Percentiles rank a stretch among this genome's conserved stretches.
Conservation (phyloP, 1,140 invertebrate species). For the Danaus melanippus region DNA sequence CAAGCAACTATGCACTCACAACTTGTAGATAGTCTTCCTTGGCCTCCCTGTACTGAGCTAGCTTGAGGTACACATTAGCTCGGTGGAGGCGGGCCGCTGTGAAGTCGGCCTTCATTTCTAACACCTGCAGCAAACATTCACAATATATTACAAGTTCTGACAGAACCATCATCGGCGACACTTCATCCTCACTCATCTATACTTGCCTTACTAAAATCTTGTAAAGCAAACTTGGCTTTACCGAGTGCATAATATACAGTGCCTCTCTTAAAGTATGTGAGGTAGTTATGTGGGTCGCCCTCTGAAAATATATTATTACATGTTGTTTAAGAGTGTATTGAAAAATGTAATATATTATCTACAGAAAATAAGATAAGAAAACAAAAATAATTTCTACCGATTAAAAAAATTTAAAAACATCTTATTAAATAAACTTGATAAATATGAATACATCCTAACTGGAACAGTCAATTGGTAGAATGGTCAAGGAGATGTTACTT, state of each 20-base stretch:
- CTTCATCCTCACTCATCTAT: neutral
- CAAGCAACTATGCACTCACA: slow-evolving; percentile 74
- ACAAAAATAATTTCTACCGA: no score
- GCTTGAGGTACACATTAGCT: slow-evolving; percentile 90
- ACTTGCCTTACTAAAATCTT: slow-evolving; percentile 84
- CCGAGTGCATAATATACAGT: slow-evolving; percentile 97
- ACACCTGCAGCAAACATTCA: slow-evolving; percentile 71
- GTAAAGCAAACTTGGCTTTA: slow-evolving; percentile 94
- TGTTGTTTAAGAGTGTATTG: no score
- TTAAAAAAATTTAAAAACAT: no score
- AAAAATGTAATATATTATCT: no score
- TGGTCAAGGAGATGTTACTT: neutral
- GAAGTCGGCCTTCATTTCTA: slow-evolving; percentile 96
- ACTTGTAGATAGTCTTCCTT: slow-evolving; percentile 87
- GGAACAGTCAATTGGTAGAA: no score
- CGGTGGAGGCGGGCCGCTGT: slow-evolving; percentile 89
- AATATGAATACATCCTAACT: no score
- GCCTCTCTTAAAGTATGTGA: slow-evolving; percentile 95
- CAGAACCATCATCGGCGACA: neutral
- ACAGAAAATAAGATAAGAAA: no score
- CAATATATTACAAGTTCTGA: slow-evolving; percentile 3
- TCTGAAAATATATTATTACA: slow-evolving; percentile 74
- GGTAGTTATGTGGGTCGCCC: slow-evolving; percentile 95
- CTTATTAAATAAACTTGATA: no score
- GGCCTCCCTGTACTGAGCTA: slow-evolving; percentile 88